phyloP scores from a whole-genome alignment of 2,797 vertebrate genomes.

The Artibeus jamaicensis region DNA sequence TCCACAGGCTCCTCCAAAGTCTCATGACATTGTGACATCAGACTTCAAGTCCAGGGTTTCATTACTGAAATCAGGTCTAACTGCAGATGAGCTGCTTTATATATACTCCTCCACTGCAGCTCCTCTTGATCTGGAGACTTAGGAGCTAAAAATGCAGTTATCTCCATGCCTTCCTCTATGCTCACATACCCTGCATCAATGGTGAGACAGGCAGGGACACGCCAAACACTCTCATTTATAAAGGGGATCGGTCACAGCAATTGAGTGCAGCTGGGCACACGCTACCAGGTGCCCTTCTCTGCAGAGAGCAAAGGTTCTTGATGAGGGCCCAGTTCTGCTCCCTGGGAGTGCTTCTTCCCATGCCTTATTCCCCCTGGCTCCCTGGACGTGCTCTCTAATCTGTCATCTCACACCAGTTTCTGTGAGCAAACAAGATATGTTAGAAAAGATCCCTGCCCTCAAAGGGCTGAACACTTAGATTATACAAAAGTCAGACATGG shows the following conservation, averaged over 20 bases:
- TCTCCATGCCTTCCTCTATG: not conserved
- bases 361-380: not conserved
- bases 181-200: not conserved
- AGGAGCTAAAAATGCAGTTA: not conserved
- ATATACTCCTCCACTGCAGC: not conserved
- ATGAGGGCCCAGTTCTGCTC: not conserved
- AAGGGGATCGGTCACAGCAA: not conserved
- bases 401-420: not conserved
- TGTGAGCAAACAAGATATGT: not conserved
- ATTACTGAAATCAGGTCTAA: not conserved
- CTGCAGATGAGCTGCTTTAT: not conserved
- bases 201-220: not conserved
- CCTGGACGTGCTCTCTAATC: not conserved
- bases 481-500: not conserved
- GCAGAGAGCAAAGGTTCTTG: not conserved
- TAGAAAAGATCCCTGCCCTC: not conserved
- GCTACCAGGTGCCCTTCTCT: not conserved
- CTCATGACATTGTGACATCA: not conserved
- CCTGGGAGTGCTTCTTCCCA: not conserved
- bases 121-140: not conserved
- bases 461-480: not conserved
- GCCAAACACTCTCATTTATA: not conserved
- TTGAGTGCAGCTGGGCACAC: not conserved
- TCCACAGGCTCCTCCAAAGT: not conserved
- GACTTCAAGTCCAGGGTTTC: not conserved